Base-by-base conservation (phyloP, 2,113 vertebrate species). In the Campylorhamphus procurvoides region DNA sequence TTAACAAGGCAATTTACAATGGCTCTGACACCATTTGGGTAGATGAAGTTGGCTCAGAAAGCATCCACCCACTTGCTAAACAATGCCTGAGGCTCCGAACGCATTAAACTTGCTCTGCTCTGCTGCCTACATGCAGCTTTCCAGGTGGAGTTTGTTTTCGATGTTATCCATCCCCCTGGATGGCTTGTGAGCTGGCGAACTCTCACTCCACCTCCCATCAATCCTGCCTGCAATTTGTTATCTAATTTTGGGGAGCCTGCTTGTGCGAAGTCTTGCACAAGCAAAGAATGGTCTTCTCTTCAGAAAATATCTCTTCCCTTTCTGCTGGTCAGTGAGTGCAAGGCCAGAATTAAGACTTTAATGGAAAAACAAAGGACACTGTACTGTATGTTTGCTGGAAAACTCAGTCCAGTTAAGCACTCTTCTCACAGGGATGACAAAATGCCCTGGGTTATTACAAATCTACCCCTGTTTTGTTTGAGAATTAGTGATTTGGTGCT, bases 61-160 rank as follows among this genome's bases (percentile, higher is more conserved):
- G 74, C 94, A 89, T 87, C 96, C 95, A 79, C 96, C 95, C 93
- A 94, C 96, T 93, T 91, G 76, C 75, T 95, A 75, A 95, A 95
- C 64, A 82, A 39, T 64, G 95, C 95, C 93, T 90, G 53, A 14
- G 74, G 94, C 93, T 75, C 74, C 3, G 42, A 96, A 84, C 7
- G 0, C 76, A 39, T 94, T 91, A 63, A 94, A 89, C 85, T 78
- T 95, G 90, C 86, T 94, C 63, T 90, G 47, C 82, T 95, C 67
- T 90, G 73, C 82, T 95, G 84, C 73, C 75, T 89, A 78, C 84
- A 73, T 79, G 78, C 74, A 87, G 75, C 90, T 85, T 91, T 94
- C 95, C 97, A 94, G 94, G 96, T 96, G 96, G 95, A 92, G 83
- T 78, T 93, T 71, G 78, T 12, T 93, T 95, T 77, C 72, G 85